These are phyloP conservation scores for Seriola aureovittata DNA, from an alignment of 2,113 vertebrate genomes.

Conservation along the genomic window DNA sequence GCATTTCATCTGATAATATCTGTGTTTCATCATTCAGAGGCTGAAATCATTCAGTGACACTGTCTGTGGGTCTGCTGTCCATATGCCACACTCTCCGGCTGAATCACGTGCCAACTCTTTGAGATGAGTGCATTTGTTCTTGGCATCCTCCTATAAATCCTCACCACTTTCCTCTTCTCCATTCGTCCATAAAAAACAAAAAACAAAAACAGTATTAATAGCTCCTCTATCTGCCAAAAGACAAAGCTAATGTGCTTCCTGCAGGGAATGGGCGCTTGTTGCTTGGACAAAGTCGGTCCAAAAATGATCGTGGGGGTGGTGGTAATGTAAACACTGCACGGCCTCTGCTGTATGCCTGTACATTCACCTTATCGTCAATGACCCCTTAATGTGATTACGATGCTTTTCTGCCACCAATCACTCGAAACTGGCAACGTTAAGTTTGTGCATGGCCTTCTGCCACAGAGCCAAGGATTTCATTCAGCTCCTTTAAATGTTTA, in stretches of 20 bases:
- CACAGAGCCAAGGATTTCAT: neutral
- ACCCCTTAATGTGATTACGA: neutral
- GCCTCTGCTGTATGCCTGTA: neutral
- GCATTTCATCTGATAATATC: neutral
- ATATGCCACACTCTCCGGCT: conserved; percentile 3
- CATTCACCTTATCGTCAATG: conserved; percentile 1
- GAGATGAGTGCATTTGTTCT: conserved; percentile 26
- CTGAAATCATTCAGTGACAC: conserved; percentile 4
- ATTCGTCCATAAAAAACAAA: conserved; percentile 11
- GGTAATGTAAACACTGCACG: conserved; percentile 6
- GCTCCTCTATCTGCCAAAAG: neutral
- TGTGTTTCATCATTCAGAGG: conserved; percentile 18
- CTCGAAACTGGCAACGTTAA: conserved; percentile 16
- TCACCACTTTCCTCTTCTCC: conserved; percentile 13
- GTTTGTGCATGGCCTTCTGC: conserved; percentile 4
- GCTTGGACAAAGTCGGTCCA: neutral
- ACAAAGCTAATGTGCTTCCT: neutral
- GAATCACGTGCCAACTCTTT: conserved; percentile 15
- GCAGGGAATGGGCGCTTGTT: neutral
- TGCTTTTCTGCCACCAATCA: conserved; percentile 5
- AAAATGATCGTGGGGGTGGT: neutral
- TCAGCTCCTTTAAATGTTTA: too few relatives aligned
- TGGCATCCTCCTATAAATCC: conserved; percentile 16
- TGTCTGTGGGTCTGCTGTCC: conserved; percentile 7
- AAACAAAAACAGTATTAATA: conserved; percentile 14